phyloP scores from a whole-genome alignment of 2,797 vertebrate genomes.

The Neosilurus mollespiculum region DNA sequence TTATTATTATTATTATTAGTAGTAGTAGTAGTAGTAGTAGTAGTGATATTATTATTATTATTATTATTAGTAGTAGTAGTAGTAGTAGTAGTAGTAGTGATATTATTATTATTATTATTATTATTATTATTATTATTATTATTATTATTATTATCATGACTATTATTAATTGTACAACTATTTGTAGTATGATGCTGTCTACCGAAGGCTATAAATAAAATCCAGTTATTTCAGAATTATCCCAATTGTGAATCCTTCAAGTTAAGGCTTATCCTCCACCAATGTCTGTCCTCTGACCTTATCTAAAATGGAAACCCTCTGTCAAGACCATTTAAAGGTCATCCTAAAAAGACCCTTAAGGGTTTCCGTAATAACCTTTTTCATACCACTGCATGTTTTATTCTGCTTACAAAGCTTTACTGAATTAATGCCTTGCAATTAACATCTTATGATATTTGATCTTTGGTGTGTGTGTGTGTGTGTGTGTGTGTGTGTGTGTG shows the following conservation, averaged over 20 bases:
- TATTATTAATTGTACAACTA: background rate
- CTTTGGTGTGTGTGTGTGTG: background rate
- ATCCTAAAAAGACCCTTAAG: background rate
- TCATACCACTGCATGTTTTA: background rate
- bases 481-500: no score
- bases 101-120: no score
- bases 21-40: no score
- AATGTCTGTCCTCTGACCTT: background rate
- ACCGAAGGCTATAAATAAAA: background rate
- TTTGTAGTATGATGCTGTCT: background rate
- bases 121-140: background rate
- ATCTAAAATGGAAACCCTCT: background rate
- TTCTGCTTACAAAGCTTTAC: background rate
- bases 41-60: no score
- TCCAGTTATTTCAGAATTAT: background rate
- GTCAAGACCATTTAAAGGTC: constrained; percentile 2
- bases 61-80: no score
- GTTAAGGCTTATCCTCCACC: background rate
- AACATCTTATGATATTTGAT: background rate
- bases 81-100: no score
- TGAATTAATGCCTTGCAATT: background rate
- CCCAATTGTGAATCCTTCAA: background rate
- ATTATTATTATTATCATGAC: background rate
- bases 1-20: no score
- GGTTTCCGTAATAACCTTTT: background rate